These are phyloP conservation scores for Pocillopora verrucosa DNA, from an alignment of 64 coral and sea anemone species.

Conservation along the genomic window DNA sequence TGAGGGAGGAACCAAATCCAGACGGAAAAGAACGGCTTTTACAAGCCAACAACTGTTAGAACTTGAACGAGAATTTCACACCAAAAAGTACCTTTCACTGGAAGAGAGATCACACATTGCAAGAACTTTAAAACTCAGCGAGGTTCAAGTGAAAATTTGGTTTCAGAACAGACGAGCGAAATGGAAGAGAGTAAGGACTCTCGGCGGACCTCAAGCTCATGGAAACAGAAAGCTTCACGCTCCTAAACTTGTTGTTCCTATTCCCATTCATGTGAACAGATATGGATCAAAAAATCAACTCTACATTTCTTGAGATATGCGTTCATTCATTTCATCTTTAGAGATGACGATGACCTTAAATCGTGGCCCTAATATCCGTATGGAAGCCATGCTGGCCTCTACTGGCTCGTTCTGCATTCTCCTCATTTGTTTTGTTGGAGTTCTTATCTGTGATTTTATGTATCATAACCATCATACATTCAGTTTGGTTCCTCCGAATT, in stretches of 20 bases:
- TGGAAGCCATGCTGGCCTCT: too few species aligned
- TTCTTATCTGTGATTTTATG: too few species aligned
- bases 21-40: conserved; percentile 88
- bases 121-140: conserved; percentile 64
- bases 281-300: conserved; percentile 77
- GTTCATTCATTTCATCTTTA: conserved; percentile 19
- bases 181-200: conserved; percentile 89
- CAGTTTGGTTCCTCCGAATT: too few species aligned
- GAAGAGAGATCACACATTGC: conserved; percentile 93
- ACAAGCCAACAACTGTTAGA: conserved; percentile 96
- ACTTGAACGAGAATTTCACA: conserved; percentile 90
- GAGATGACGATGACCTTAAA: background rate
- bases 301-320: conserved; percentile 55
- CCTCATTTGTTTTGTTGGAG: too few species aligned
- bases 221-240: conserved; percentile 68
- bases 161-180: conserved; percentile 89
- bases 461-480: too few species aligned
- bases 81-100: conserved; percentile 84
- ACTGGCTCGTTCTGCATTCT: too few species aligned
- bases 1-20: conserved; percentile 37
- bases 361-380: background rate
- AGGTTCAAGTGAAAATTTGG: conserved; percentile 95
- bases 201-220: conserved; percentile 48
- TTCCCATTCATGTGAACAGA: conserved; percentile 96
- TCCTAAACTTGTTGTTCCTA: conserved; percentile 96